Evolutionary conservation across 2,888 invertebrate genomes (phyloP).

Genomic region (Troides helena): DNA sequence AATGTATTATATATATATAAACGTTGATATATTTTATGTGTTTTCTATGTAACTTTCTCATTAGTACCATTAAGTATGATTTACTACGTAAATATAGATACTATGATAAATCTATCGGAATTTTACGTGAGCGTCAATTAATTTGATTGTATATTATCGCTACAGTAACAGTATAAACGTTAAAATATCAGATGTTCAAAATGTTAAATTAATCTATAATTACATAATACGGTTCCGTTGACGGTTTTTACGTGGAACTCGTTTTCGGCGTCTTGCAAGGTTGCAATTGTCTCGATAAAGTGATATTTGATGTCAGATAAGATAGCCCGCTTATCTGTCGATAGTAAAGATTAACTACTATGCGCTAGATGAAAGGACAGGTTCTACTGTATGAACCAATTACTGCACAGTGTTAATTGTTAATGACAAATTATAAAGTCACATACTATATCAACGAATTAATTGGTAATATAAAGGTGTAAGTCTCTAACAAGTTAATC

Average conservation of each 20-base stretch:
- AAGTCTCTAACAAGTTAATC: neutral
- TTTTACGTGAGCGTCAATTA: neutral
- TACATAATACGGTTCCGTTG: constrained; percentile 60
- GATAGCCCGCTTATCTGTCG: constrained; percentile 61
- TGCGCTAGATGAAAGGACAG: constrained; percentile 56
- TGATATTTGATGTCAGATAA: constrained; percentile 56
- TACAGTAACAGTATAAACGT: constrained; percentile 13
- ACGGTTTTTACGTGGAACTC: constrained; percentile 49
- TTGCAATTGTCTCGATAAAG: constrained; percentile 52
- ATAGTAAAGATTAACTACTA: constrained; percentile 75
- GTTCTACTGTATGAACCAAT: constrained; percentile 46
- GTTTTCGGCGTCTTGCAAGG: constrained; percentile 59
- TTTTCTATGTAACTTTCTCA: neutral
- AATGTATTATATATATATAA: no score
- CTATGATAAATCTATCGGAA: neutral
- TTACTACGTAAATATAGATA: neutral
- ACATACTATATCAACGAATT: neutral
- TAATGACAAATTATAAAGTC: neutral
- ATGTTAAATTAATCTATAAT: constrained; percentile 47
- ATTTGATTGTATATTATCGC: constrained; percentile 22
- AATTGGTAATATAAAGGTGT: neutral
- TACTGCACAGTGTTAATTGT: constrained; percentile 47
- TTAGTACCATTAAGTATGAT: neutral
- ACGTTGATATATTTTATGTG: no score
- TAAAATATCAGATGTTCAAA: constrained; percentile 38